phyloP scores from a whole-genome alignment of 2,888 invertebrate genomes.

The Metopia argyrocephala region DNA sequence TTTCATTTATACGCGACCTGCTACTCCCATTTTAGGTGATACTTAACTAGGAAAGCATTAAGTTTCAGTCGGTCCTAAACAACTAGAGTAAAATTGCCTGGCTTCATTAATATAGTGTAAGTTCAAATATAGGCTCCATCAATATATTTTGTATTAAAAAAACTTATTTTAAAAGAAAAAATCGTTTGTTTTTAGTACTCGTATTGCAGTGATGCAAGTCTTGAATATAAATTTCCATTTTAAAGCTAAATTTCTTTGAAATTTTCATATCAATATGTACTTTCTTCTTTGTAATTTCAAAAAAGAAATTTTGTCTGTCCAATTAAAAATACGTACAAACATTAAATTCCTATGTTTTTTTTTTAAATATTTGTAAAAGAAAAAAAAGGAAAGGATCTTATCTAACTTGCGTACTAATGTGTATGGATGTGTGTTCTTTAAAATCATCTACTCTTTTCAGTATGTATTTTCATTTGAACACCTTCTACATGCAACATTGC shows the following conservation, averaged over 20 bases:
- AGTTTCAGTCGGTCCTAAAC: too few relatives aligned
- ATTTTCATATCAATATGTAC: neutral
- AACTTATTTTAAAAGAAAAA: too few relatives aligned
- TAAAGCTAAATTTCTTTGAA: slow-evolving; percentile 5
- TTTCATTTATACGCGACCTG: too few relatives aligned
- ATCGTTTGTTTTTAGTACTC: too few relatives aligned
- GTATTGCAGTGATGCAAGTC: too few relatives aligned
- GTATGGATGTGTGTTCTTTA: neutral
- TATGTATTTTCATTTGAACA: neutral
- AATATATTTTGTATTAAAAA: too few relatives aligned
- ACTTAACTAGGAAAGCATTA: too few relatives aligned
- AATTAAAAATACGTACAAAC: neutral
- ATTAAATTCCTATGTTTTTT: neutral
- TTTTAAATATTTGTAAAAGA: neutral
- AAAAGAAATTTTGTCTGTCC: slow-evolving; percentile 3
- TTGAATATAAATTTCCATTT: neutral
- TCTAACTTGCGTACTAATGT: neutral
- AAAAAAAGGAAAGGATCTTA: slow-evolving; percentile 14
- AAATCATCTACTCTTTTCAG: neutral
- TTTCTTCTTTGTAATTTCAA: neutral
- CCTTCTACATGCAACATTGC: slow-evolving; percentile 19
- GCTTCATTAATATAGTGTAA: too few relatives aligned
- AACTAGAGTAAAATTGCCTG: too few relatives aligned
- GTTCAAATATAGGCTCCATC: too few relatives aligned
- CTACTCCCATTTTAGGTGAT: too few relatives aligned